phyloP scores from a whole-genome alignment of 2,797 vertebrate species.

The Neosalanx taihuensis region DNA sequence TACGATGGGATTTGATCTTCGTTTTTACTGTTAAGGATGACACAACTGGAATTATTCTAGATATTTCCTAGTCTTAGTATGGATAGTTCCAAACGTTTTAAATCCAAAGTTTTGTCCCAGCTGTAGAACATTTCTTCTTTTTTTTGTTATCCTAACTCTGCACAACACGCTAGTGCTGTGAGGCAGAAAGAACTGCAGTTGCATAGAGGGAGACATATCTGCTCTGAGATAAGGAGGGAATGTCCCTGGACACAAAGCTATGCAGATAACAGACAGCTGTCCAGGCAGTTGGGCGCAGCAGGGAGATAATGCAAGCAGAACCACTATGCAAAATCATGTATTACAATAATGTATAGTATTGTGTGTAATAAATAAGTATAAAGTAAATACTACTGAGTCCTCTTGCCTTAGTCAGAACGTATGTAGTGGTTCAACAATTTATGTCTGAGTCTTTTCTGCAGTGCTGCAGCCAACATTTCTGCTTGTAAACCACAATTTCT shows the following conservation, averaged over 20 bases:
- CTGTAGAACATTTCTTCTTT: background rate
- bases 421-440: background rate
- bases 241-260: slow-evolving; percentile 2
- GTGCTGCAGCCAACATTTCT: slow-evolving; percentile 18
- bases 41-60: background rate
- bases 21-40: too few relatives aligned
- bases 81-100: background rate
- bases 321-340: too few relatives aligned
- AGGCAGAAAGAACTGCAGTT: background rate
- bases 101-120: background rate
- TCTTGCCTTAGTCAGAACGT: too few relatives aligned
- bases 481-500: slow-evolving; percentile 19
- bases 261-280: background rate
- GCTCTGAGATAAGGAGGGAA: slow-evolving; percentile 9
- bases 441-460: background rate
- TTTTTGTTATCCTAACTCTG: background rate
- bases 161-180: background rate
- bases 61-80: background rate
- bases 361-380: too few relatives aligned
- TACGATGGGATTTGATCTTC: too few relatives aligned
- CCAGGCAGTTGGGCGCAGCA: too few relatives aligned
- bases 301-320: too few relatives aligned
- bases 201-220: background rate
- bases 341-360: too few relatives aligned
- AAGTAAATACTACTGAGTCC: too few relatives aligned